Conservation (phyloP, 1,140 invertebrate species). For the Drosophila baimaii region DNA sequence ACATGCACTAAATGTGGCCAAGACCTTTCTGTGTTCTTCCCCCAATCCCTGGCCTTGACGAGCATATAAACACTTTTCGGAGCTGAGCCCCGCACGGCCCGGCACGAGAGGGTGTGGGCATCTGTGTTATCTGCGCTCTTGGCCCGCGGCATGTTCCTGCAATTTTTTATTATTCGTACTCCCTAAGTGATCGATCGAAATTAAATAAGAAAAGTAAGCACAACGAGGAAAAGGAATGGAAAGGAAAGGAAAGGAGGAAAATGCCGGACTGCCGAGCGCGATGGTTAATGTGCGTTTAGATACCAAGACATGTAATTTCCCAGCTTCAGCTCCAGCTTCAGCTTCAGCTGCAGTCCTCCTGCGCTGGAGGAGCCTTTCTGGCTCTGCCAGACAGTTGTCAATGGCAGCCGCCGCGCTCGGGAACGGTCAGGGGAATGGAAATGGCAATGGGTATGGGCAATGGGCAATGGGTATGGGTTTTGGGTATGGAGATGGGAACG, state of each 20-base stretch:
- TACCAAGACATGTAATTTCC: constrained; percentile 80
- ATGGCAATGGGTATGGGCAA: neutral
- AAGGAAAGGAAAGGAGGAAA: constrained; percentile 56
- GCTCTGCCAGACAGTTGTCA: constrained; percentile 64
- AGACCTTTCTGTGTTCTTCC: neutral
- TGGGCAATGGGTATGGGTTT: neutral
- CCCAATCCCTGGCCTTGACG: neutral
- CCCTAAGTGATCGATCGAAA: constrained; percentile 81
- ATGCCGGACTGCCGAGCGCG: constrained; percentile 55
- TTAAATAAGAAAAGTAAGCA: constrained; percentile 80
- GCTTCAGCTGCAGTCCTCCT: neutral
- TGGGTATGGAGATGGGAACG: neutral
- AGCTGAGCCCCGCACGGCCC: neutral
- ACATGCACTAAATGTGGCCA: constrained; percentile 8
- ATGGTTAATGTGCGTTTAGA: constrained; percentile 82
- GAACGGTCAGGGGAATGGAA: neutral
- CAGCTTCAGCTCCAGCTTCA: constrained; percentile 39
- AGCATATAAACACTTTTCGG: constrained; percentile 34
- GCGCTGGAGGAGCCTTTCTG: constrained; percentile 14
- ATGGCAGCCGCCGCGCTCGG: constrained; percentile 29
- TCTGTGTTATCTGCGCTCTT: constrained; percentile 53
- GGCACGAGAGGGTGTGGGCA: constrained; percentile 21
- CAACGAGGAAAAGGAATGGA: constrained; percentile 50
- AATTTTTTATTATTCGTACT: constrained; percentile 80
- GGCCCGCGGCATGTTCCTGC: constrained; percentile 62